phyloP scores from a whole-genome alignment of 2,888 invertebrate genomes.

The Drosophila peninsularis region DNA sequence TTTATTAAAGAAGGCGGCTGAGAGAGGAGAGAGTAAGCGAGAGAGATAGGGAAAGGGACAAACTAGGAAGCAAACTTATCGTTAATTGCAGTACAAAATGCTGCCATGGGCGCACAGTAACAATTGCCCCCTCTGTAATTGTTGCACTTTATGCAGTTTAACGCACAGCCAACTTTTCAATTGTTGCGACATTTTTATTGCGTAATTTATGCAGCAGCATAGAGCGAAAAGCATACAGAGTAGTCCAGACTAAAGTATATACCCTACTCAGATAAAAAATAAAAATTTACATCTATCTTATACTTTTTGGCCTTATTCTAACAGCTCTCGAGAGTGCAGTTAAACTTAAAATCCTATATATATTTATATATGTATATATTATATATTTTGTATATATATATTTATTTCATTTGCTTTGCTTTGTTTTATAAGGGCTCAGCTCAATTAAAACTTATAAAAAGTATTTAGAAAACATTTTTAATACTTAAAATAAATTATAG shows the following conservation, averaged over 20 bases:
- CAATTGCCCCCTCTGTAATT: conserved; percentile 66
- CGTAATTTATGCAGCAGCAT: conserved; percentile 75
- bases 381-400: background rate
- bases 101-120: conserved; percentile 41
- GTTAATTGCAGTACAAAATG: conserved; percentile 63
- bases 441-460: background rate
- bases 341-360: too few species aligned
- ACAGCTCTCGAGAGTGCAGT: too few species aligned
- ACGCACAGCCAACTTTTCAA: conserved; percentile 70
- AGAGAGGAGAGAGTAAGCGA: background rate
- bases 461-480: too few species aligned
- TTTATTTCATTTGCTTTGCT: background rate
- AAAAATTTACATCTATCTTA: too few species aligned
- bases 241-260: conserved; percentile 1
- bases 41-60: background rate
- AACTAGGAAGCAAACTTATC: conserved; percentile 48
- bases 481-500: background rate
- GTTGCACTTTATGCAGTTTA: conserved; percentile 76
- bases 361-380: too few species aligned
- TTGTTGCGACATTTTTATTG: conserved; percentile 77
- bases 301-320: too few species aligned
- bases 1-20: conserved; percentile 10
- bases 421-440: background rate
- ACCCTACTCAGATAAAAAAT: conserved; percentile 11
- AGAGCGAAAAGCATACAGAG: background rate